A percentile compares a stretch with the other conserved stretches of the same genome.
Conservation (phyloP, 1,140 invertebrate species). For the Mesaphorura yosii region DNA sequence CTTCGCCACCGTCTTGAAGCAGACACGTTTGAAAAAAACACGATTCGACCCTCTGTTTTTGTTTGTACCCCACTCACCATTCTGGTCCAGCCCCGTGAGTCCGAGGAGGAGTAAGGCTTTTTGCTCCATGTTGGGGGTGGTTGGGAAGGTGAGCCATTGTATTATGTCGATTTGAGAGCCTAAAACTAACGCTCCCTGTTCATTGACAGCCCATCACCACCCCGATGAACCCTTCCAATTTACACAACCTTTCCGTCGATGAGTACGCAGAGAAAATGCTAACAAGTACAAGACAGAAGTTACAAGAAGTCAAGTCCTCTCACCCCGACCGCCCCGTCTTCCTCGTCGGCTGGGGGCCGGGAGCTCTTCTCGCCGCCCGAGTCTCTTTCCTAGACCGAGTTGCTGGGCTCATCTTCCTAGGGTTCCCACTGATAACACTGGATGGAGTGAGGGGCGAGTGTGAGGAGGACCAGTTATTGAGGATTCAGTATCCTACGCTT, state of each 20-base stretch:
- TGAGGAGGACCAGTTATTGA: conserved; percentile 8
- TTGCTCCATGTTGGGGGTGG: conserved; percentile 11
- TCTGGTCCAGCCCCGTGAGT: not conserved
- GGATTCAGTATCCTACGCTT: conserved; percentile 16
- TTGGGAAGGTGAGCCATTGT: conserved; percentile 16
- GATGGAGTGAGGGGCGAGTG: conserved; percentile 1
- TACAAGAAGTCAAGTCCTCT: conserved; percentile 55
- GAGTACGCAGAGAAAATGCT: conserved; percentile 57
- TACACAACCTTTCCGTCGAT: conserved; percentile 32
- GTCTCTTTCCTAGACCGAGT: conserved; percentile 14
- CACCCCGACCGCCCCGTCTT: conserved; percentile 59
- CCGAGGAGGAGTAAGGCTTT: conserved; percentile 17
- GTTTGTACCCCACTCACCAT: conserved; percentile 15
- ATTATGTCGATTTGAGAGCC: not conserved
- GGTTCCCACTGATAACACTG: conserved; percentile 16
- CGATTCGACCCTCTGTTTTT: conserved; percentile 24
- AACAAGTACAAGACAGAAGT: conserved; percentile 52
- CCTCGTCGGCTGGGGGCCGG: conserved; percentile 62
- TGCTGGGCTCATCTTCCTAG: conserved; percentile 23
- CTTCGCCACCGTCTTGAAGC: conserved; percentile 42
- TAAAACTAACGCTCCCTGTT: conserved; percentile 7
- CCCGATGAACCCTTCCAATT: conserved; percentile 39
- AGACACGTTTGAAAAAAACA: conserved; percentile 46
- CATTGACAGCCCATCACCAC: conserved; percentile 36
- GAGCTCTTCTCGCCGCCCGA: conserved; percentile 50